Percentiles rank a stretch among this genome's conserved stretches.
Evolutionary conservation across 2,113 vertebrate genomes (phyloP).

Genomic region (Salvelinus sp.): DNA sequence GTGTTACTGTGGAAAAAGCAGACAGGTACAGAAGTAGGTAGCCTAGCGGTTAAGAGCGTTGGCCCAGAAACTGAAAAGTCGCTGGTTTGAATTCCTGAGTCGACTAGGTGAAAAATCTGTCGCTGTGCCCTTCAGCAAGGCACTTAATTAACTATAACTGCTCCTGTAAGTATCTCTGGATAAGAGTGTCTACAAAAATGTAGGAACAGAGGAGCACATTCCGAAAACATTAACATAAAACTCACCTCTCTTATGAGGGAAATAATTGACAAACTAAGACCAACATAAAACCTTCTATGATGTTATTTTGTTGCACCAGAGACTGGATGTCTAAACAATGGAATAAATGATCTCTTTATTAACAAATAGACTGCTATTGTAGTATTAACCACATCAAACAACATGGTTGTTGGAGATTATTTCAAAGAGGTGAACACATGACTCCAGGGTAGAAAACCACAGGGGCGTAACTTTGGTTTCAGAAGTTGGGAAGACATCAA

Average conservation of each 20-base stretch:
- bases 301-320: neutral
- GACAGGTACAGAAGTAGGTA: neutral
- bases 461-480: too few species aligned
- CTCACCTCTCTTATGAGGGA: neutral
- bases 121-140: too few species aligned
- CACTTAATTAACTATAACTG: too few species aligned
- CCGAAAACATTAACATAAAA: neutral
- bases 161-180: too few species aligned
- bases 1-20: neutral
- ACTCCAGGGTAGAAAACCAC: neutral
- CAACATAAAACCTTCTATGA: neutral
- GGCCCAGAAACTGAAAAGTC: too few species aligned
- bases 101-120: too few species aligned
- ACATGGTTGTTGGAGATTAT: neutral
- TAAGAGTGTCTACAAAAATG: too few species aligned
- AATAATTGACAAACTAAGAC: neutral
- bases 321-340: neutral
- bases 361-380: neutral
- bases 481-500: too few species aligned
- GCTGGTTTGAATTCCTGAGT: too few species aligned
- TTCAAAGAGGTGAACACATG: neutral
- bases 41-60: neutral
- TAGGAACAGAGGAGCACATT: neutral
- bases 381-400: neutral
- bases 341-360: too few species aligned